Conservation (phyloP, 1,140 invertebrate species). For the Temnothorax longispinosus region DNA sequence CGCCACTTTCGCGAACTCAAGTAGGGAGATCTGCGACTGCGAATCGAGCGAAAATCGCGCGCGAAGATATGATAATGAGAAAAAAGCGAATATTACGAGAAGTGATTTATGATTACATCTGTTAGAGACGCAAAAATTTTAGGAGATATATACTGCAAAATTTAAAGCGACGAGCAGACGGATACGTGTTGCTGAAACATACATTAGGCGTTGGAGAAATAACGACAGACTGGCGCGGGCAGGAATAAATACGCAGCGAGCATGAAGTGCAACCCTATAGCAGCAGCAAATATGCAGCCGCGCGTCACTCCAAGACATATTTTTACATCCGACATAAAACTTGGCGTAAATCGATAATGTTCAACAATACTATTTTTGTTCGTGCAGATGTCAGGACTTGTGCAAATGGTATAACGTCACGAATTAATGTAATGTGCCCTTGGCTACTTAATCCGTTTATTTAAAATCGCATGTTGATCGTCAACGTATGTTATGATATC, state of each 20-base stretch:
- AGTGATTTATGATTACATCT: constrained; percentile 17
- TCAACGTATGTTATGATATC: constrained; percentile 23
- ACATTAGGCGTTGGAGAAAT: constrained; percentile 76
- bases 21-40: neutral
- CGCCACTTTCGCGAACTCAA: neutral
- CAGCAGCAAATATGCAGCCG: constrained; percentile 36
- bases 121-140: constrained; percentile 18
- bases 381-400: constrained; percentile 24
- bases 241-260: constrained; percentile 50
- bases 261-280: constrained; percentile 22
- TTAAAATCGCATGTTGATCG: constrained; percentile 39
- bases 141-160: constrained; percentile 6
- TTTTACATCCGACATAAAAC: constrained; percentile 53
- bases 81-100: neutral
- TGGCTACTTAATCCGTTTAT: constrained; percentile 41
- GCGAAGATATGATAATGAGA: neutral
- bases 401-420: constrained; percentile 5
- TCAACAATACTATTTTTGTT: constrained; percentile 41
- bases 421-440: constrained; percentile 34
- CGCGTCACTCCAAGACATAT: constrained; percentile 47
- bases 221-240: constrained; percentile 70
- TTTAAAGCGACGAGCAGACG: constrained; percentile 70
- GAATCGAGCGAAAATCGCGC: neutral
- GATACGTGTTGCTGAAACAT: constrained; percentile 79
- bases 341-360: constrained; percentile 52